phyloP scores from a whole-genome alignment of 2,113 vertebrate species.

The Cyphomyrus plagiostoma region DNA sequence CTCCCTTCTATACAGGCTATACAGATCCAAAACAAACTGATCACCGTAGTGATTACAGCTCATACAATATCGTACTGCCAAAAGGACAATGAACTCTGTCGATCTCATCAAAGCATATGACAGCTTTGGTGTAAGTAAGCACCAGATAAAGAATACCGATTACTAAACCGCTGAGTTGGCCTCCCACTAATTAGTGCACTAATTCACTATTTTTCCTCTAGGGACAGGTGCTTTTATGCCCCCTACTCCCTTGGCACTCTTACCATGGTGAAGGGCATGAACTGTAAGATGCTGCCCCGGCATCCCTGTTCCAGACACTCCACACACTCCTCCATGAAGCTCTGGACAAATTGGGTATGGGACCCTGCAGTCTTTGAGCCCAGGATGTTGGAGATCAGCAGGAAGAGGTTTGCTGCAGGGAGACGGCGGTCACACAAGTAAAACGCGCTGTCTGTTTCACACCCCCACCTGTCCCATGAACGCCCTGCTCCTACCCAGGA shows the following conservation, averaged over 20 bases:
- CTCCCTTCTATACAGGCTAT: neutral
- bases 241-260: conserved; percentile 36
- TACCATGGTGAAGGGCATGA: conserved; percentile 97
- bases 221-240: neutral
- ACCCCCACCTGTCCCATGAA: neutral
- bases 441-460: neutral
- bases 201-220: neutral
- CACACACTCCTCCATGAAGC: conserved; percentile 96
- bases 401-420: conserved; percentile 84
- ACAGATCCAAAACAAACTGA: neutral
- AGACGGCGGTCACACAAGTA: neutral
- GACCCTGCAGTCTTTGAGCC: conserved; percentile 83
- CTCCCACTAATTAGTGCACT: neutral
- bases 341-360: conserved; percentile 97
- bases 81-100: neutral
- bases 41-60: neutral
- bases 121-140: neutral
- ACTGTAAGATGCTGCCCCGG: conserved; percentile 88
- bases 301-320: conserved; percentile 89
- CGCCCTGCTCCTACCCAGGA: conserved; percentile 72
- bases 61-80: neutral
- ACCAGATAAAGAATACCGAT: neutral
- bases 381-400: conserved; percentile 88
- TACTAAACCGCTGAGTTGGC: neutral
- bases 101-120: neutral